Evolutionary conservation across 1,140 invertebrate species (phyloP), one percentile per base, ranked within the genome.

Genomic region (Pseudomyrmex pallidus): DNA sequence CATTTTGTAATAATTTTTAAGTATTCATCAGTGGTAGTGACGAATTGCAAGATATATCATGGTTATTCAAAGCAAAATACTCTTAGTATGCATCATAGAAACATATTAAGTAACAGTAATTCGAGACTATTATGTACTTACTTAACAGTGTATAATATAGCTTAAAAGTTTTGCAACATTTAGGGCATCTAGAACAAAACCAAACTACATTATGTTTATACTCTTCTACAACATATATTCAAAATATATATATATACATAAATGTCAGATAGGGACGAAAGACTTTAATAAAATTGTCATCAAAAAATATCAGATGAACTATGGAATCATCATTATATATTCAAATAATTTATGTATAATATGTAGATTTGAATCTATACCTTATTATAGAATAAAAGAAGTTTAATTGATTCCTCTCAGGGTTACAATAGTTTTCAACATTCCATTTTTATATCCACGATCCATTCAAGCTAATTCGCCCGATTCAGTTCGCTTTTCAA

Each of bases 201-300:
- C 2, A 50, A 74, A 56, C 1, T 61, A 56, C 12, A 52, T 52
- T 57, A 5, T 8, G 3, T 44, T 70, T 63, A 44, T 1, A 63
- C 25, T 10, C 9, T 20, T 72, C 67, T 61, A 2, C 12, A 35
- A 4, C 35, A 50, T 35, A 44, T 2, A 56, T 62, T 76, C 2
- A 67, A 52, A 9, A 13, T 1, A 74, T 59, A 22, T 59, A 22
- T n/a, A 35, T 56, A 44, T 54, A 17, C 0, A 17, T 7, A 74
- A 12, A 50, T 64, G 66, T 94, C 93, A 94, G 93, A 85, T 94
- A 94, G 93, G 93, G 91, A 92, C 93, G 92, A 94, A 94, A 94
- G 91, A 94, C 89, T 87, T 70, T 74, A 67, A 54, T 74, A 73
- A 13, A 35, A n/a, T 44, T 15, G 82, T 91, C 90, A 83, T 91